Base-by-base conservation (phyloP, 92 coral and sea anemone genomes). In the Palythoa heliodiscus region DNA sequence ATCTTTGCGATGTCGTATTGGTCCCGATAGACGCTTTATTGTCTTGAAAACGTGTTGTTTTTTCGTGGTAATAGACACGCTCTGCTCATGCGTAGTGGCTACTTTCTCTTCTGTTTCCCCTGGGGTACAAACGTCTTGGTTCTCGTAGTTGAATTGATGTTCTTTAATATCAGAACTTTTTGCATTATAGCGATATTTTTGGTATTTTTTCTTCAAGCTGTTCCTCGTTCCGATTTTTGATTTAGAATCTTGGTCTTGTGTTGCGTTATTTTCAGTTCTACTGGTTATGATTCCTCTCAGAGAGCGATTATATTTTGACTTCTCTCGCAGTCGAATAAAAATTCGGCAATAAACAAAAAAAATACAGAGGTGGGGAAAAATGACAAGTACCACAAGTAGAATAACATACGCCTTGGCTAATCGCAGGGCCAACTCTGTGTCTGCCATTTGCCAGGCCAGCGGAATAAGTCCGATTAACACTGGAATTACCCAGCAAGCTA, bases 301-400 rank as follows among this genome's bases (percentile, higher is more conserved):
- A 60, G 71, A 68, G 38, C n/a, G 57, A 40, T 0, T 40, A 11
- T 17, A 40, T 78, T 60, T 78, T 78, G 72, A 78, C 37, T 78
- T 78, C 19, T 20, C 47, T 60, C 83, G 61, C 10, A 78, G 55
- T 39, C 57, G 83, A 20, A 60, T 6, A 78, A 78, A 78, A 78
- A 78, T 78, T 3, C 83, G 83, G 58, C 72, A 78, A 20, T 78
- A 78, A 43, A 37, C 83, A 39, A 20, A 61, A 40, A 78, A 66
- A 16, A 78, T 78, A 12, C 48, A 78, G 12, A 40, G 13, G 12
- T 78, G 53, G 14, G 83, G 72, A 7, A 63, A 7, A 10, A 40
- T 25, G 0, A 78, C 83, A 0, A 78, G 38, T 10, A n/a, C 19
- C 19, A 78, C 83, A 4, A 78, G 83, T 17, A 78, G 37, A 12